Evolutionary conservation across 2,888 invertebrate species (phyloP), one percentile per base, ranked within the genome.

Genomic region (Cataglyphis altisquamis): DNA sequence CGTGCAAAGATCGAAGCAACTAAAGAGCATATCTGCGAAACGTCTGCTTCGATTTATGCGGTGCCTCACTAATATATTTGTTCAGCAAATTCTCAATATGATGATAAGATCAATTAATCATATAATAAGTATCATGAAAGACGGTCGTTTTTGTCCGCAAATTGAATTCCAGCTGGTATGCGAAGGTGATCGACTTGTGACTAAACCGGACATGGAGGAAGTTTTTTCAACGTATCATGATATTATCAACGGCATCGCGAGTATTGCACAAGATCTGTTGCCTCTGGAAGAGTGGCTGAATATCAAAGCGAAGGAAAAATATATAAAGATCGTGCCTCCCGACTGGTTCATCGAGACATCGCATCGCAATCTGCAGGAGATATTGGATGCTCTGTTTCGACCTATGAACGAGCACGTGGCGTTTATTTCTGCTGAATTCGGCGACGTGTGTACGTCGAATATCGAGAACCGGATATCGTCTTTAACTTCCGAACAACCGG

Each of bases 41-140:
- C 91, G 92, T 15, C 94, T 95, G 92, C 90, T 91, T 10, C 92
- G 92, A 25, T 92, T 95, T 12, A 94, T 95, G 88, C 88, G 89
- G 10, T 95, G 95, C 62, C 93, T 95, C 1, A 95, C 95, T 84
- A 91, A 93, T 39, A 92, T 96, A 1, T 95, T 96, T 82, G 95
- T 95, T 57, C 95, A 96, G 90, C 96, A 97, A 94, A 96, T 98
- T 89, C 96, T 97, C 89, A 96, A 96, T 90, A 92, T 97, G 48
- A 97, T 97, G 95, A 96, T 96, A 72, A 95, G 96, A 75, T 97
- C 97, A 9, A 96, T 97, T 66, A 95, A 96, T 63, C 95, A 96
- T 86, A 94, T 97, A 9, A 95, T 97, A 83, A 95, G 96, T 0
- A 94, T 96, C 9, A 95, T 97, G 12, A 95, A 95, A 78, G 94